Conservation (phyloP, 2,888 invertebrate genomes). For the Micropterix aruncella region DNA sequence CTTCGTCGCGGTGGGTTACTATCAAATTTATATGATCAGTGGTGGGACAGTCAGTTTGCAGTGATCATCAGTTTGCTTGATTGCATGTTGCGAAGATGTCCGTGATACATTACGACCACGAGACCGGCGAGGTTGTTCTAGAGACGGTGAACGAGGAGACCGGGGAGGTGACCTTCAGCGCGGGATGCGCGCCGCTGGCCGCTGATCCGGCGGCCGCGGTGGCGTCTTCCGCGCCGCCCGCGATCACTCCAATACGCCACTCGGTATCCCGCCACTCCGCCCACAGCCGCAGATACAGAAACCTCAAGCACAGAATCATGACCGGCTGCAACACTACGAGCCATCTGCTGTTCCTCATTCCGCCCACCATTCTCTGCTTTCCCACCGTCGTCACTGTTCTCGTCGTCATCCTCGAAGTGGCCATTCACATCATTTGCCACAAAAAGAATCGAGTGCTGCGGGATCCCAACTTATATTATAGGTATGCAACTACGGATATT, state of each 20-base stretch:
- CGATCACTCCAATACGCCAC: no score
- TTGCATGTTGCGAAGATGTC: no score
- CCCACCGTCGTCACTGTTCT: not conserved
- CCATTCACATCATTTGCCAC: not conserved
- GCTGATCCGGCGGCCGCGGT: not conserved
- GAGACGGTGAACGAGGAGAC: not conserved
- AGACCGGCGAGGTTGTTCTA: not conserved
- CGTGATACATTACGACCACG: not conserved
- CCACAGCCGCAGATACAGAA: not conserved
- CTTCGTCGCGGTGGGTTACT: no score
- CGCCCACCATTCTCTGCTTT: not conserved
- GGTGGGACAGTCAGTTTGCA: no score
- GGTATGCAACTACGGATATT: no score
- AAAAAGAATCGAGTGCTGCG: not conserved
- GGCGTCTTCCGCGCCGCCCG: no score
- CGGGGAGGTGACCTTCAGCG: not conserved
- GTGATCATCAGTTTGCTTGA: no score
- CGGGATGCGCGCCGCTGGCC: not conserved
- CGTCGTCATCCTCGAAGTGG: not conserved
- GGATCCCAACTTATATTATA: not conserved
- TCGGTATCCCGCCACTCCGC: not conserved
- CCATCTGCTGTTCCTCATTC: not conserved
- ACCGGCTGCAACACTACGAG: not conserved
- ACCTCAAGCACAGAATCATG: not conserved
- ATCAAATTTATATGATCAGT: no score